Conservation (phyloP, 64 coral and sea anemone genomes). For the Actinia equina region DNA sequence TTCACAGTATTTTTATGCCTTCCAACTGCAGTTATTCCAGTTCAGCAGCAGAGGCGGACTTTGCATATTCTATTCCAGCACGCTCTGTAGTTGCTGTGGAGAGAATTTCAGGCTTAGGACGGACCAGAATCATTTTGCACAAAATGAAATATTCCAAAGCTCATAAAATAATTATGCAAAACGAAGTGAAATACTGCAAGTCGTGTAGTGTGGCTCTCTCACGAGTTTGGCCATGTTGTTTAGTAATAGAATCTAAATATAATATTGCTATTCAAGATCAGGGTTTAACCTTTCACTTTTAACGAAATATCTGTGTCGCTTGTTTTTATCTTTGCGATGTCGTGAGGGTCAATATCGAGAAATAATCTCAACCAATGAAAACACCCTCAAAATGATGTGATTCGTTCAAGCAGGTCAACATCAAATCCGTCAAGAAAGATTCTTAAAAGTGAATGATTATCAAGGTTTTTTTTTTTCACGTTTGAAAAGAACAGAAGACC, state of each 20-base stretch:
- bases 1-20: too few species aligned
- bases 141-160: background rate
- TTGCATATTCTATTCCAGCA: background rate
- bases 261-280: background rate
- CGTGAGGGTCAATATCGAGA: background rate
- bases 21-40: too few species aligned
- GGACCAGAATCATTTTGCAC: background rate
- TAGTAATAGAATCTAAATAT: too few species aligned
- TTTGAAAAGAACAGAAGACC: background rate
- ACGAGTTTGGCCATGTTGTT: too few species aligned
- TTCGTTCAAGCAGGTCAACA: background rate
- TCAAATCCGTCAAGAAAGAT: background rate
- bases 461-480: background rate
- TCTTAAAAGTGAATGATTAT: background rate
- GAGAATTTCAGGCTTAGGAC: background rate
- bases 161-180: background rate
- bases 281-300: background rate
- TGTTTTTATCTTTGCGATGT: background rate
- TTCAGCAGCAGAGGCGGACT: too few species aligned
- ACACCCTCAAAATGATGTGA: constrained; percentile 1
- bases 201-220: too few species aligned
- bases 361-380: constrained; percentile 10
- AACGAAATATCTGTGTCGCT: background rate
- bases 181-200: too few species aligned
- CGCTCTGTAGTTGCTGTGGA: background rate